These are phyloP conservation scores for Brachyptera risi DNA, from an alignment of 2,888 invertebrate genomes.

Conservation along the genomic window DNA sequence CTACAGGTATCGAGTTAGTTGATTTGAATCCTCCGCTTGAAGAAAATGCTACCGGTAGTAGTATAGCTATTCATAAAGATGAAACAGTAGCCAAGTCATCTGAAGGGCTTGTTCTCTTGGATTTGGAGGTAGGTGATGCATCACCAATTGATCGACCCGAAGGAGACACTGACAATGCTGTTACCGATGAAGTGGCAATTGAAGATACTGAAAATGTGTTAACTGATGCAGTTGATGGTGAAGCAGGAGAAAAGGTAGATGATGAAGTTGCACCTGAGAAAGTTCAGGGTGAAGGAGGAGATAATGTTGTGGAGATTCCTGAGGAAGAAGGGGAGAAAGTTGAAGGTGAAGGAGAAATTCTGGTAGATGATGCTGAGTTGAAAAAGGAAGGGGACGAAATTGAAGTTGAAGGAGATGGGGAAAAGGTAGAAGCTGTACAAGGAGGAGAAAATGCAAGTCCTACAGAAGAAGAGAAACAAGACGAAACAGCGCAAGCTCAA, in stretches of 20 bases:
- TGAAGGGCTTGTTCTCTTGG: too few relatives aligned
- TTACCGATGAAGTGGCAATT: neutral
- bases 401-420: neutral
- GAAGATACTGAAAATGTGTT: neutral
- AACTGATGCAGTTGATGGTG: neutral
- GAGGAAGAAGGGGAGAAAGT: neutral
- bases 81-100: too few relatives aligned
- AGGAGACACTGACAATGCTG: neutral
- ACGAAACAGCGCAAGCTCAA: too few relatives aligned
- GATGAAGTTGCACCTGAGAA: neutral
- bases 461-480: too few relatives aligned
- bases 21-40: too few relatives aligned
- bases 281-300: neutral
- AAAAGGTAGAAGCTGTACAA: neutral
- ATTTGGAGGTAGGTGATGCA: too few relatives aligned
- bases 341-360: neutral
- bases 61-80: too few relatives aligned
- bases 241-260: neutral
- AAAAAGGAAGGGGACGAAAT: neutral
- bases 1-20: too few relatives aligned
- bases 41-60: too few relatives aligned
- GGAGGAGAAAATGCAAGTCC: too few relatives aligned
- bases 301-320: neutral
- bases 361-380: neutral
- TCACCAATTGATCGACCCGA: neutral